Evolutionary conservation across 2,888 invertebrate species (phyloP), one percentile per base, ranked within the genome.

Genomic region (Pachliopta kotzebuea): DNA sequence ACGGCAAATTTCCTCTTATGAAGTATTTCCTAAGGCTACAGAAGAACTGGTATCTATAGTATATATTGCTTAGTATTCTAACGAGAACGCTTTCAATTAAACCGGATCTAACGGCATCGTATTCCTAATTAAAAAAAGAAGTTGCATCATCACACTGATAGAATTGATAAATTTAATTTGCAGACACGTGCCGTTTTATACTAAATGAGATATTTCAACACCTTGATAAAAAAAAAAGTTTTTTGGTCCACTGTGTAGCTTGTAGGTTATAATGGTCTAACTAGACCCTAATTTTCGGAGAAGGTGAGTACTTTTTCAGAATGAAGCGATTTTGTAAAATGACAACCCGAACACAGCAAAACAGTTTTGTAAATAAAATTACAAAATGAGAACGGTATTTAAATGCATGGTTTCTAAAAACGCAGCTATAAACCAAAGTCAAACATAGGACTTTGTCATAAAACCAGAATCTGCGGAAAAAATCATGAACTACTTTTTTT

Each of bases 21-120:
- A 14, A 37, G 11, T 2, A 37, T 37, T 37, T 37, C 37, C 4
- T 14, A 37, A 37, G 1, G 14, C 14, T 14, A 37, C 14, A 14
- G 11, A 37, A 1, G 11, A 37, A 4, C 14, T 37, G 11, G 11
- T 14, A 11, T 14, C 14, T 18, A 45, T 7, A 18, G 18, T 45
- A 18, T n/a, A 45, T 18, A 14, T n/a, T n/a, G 7, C n/a, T n/a
- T 18, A 45, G 11, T 45, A 18, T 57, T 26, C 50, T 53, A 62
- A 57, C 62, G 50, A 57, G 57, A 20, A 21, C 62, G 57, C 49
- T 50, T 53, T 18, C 26, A 61, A 61, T 26, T 29, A 50, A 57
- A 62, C 62, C 62, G 62, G 62, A 62, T 57, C 56, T 42, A 42
- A 42, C 37, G 37, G 18, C 31, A 56, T 23, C 56, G 50, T 62